Evolutionary conservation across 2,113 vertebrate species (phyloP).

Genomic region (Archilochus colubris): DNA sequence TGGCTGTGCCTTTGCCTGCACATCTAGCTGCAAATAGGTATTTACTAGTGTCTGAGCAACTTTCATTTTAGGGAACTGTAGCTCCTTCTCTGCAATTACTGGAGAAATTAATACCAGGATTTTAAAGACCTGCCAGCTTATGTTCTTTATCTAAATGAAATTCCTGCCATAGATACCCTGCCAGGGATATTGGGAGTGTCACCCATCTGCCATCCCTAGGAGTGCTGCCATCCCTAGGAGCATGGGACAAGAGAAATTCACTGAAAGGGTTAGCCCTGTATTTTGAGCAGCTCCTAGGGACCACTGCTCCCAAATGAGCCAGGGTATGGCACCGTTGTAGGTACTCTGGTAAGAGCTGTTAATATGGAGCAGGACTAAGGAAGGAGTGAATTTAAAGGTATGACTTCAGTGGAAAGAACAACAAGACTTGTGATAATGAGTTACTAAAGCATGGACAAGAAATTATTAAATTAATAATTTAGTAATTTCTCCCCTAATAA

Average conservation of each 20-base stretch:
- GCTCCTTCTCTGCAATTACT: no score
- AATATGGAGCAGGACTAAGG: not conserved
- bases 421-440: not conserved
- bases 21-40: not conserved
- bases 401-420: not conserved
- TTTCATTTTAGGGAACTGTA: no score
- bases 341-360: not conserved
- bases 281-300: not conserved
- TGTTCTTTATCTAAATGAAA: not conserved
- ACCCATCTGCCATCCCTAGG: not conserved
- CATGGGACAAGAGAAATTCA: not conserved
- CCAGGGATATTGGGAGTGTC: not conserved
- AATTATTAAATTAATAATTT: no score
- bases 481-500: no score
- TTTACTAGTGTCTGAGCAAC: not conserved
- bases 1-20: not conserved
- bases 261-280: not conserved
- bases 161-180: not conserved
- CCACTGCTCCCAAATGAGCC: fast-evolving
- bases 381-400: not conserved
- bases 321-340: not conserved
- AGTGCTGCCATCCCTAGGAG: not conserved
- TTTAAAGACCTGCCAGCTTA: not conserved
- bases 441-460: not conserved
- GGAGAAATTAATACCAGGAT: not conserved